Evolutionary conservation across 1,140 invertebrate genomes (phyloP).

Genomic region (Meloidogyne hapla): DNA sequence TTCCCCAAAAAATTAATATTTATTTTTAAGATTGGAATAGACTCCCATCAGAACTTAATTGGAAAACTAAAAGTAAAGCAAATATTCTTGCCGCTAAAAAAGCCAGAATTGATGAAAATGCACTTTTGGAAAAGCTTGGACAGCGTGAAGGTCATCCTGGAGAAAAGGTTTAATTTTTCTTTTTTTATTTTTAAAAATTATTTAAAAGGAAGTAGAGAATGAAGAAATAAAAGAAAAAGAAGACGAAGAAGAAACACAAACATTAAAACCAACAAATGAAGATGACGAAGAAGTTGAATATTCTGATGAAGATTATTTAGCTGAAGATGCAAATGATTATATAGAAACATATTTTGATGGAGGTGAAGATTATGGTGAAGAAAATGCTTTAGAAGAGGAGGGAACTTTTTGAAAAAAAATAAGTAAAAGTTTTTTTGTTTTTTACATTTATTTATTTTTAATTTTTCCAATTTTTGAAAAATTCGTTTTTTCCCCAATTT

Average conservation of each 20-base stretch:
- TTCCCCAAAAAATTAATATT: constrained; percentile 14
- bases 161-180: background rate
- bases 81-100: background rate
- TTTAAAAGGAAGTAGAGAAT: constrained; percentile 3
- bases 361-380: constrained; percentile 18
- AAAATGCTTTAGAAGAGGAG: constrained; percentile 26
- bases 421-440: too few relatives aligned
- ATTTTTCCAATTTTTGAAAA: too few relatives aligned
- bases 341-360: constrained; percentile 28
- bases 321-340: constrained; percentile 27
- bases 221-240: constrained; percentile 3
- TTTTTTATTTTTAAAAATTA: background rate
- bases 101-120: constrained; percentile 14
- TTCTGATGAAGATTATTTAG: constrained; percentile 26
- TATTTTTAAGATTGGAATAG: constrained; percentile 17
- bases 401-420: constrained; percentile 2
- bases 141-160: constrained; percentile 2
- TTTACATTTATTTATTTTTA: too few relatives aligned
- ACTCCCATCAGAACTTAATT: constrained; percentile 20
- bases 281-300: constrained; percentile 22
- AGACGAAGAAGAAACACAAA: constrained; percentile 6
- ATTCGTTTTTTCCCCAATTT: too few relatives aligned
- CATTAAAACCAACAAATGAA: constrained; percentile 12
- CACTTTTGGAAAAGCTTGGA: constrained; percentile 10
- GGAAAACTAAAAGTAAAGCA: constrained; percentile 7